phyloP scores from a whole-genome alignment of 1,140 invertebrate genomes.

The Drosophila arawakana region DNA sequence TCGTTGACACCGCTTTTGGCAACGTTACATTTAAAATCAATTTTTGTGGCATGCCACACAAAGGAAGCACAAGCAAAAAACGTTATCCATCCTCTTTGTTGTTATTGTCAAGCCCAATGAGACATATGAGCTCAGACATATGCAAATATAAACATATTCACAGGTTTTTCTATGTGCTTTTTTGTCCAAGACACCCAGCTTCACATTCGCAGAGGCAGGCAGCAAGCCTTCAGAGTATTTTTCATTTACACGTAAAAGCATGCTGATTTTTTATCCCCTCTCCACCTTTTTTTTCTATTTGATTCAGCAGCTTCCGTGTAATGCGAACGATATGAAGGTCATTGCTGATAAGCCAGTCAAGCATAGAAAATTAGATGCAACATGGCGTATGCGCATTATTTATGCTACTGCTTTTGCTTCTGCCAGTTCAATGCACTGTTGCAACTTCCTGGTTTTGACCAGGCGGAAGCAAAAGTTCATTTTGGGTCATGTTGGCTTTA shows the following conservation, averaged over 20 bases:
- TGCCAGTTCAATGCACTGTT: constrained; percentile 55
- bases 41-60: constrained; percentile 58
- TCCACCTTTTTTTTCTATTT: constrained; percentile 27
- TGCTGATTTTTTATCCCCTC: background rate
- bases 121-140: constrained; percentile 48
- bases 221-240: constrained; percentile 43
- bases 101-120: constrained; percentile 33
- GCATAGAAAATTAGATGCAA: constrained; percentile 31
- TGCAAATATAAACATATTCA: constrained; percentile 72
- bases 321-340: constrained; percentile 62
- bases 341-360: constrained; percentile 70
- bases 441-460: constrained; percentile 56
- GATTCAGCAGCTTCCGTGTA: constrained; percentile 37
- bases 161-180: constrained; percentile 32
- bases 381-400: constrained; percentile 29
- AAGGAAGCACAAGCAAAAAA: background rate
- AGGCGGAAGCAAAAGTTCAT: constrained; percentile 53
- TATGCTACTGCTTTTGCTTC: constrained; percentile 8
- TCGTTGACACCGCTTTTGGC: constrained; percentile 53
- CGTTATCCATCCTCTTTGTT: constrained; percentile 42
- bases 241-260: constrained; percentile 8
- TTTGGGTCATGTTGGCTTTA: constrained; percentile 43
- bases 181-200: constrained; percentile 5
- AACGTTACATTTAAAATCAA: constrained; percentile 77
- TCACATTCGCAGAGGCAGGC: background rate